Evolutionary conservation across 2,113 vertebrate genomes (phyloP).

Genomic region (Passer montanus): DNA sequence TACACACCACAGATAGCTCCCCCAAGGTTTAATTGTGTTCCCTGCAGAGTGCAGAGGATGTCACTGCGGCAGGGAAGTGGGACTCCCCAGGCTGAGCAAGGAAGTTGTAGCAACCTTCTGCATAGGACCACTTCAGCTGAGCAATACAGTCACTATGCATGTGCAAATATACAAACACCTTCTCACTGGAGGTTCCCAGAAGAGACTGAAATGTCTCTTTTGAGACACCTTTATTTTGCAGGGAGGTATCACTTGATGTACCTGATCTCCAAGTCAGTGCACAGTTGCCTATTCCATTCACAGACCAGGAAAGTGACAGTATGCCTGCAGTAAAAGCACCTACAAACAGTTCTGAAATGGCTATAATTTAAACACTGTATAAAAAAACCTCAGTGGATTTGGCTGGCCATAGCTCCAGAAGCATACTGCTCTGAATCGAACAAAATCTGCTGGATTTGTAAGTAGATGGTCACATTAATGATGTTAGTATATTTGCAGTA

Average conservation of each 20-base stretch:
- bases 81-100: neutral
- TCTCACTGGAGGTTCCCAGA: neutral
- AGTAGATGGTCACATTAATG: neutral
- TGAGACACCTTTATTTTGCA: neutral
- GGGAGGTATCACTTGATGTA: neutral
- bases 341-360: neutral
- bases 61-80: neutral
- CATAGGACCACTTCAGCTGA: fast-evolving
- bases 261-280: neutral
- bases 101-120: neutral
- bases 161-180: neutral
- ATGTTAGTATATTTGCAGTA: neutral
- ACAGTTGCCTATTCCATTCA: neutral
- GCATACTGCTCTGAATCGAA: neutral
- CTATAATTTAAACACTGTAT: neutral
- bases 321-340: neutral
- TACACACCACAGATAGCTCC: neutral
- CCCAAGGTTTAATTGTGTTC: neutral
- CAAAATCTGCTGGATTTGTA: neutral
- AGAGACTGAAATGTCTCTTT: neutral
- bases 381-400: neutral
- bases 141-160: no score
- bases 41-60: neutral
- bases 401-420: neutral
- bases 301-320: neutral